Percentiles rank a stretch among this genome's conserved stretches.
Evolutionary conservation across 2,888 invertebrate species (phyloP).

Genomic region (Drymonia ruficornis): DNA sequence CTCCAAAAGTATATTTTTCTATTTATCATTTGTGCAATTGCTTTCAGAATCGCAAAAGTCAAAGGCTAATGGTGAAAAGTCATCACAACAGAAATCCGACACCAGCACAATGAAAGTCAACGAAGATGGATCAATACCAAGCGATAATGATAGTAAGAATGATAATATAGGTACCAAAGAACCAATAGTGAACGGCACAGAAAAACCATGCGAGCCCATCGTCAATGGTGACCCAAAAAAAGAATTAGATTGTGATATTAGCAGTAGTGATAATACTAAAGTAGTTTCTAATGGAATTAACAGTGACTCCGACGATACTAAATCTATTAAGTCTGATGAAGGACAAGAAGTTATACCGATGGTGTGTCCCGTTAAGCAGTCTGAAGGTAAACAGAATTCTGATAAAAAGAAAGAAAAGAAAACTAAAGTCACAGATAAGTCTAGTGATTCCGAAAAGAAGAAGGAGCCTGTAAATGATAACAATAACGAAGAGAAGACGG

Average conservation of each 20-base stretch:
- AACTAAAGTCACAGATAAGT: slow-evolving; percentile 56
- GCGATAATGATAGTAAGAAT: slow-evolving; percentile 59
- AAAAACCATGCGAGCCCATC: slow-evolving; percentile 58
- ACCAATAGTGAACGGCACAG: slow-evolving; percentile 74
- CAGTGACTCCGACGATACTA: slow-evolving; percentile 72
- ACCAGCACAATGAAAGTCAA: slow-evolving; percentile 60
- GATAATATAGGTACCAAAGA: slow-evolving; percentile 77
- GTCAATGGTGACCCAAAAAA: slow-evolving; percentile 75
- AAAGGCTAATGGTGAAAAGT: slow-evolving; percentile 63
- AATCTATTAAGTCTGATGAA: slow-evolving; percentile 73
- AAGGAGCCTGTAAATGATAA: slow-evolving; percentile 53
- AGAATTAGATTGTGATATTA: slow-evolving; percentile 82
- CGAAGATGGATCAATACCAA: slow-evolving; percentile 63
- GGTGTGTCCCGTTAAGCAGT: slow-evolving; percentile 51
- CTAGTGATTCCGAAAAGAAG: slow-evolving; percentile 61
- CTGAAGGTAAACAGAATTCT: slow-evolving; percentile 54
- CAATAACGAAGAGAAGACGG: slow-evolving; percentile 53
- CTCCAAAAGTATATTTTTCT: background rate
- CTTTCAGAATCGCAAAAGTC: slow-evolving; percentile 64
- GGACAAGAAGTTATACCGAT: slow-evolving; percentile 47
- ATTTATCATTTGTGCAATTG: background rate
- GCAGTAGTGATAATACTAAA: slow-evolving; percentile 79
- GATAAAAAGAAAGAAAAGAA: slow-evolving; percentile 74
- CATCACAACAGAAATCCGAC: slow-evolving; percentile 56
- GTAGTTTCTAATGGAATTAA: slow-evolving; percentile 79